Base-by-base conservation (phyloP, 2,888 invertebrate genomes). In the Limnephilus marmoratus region DNA sequence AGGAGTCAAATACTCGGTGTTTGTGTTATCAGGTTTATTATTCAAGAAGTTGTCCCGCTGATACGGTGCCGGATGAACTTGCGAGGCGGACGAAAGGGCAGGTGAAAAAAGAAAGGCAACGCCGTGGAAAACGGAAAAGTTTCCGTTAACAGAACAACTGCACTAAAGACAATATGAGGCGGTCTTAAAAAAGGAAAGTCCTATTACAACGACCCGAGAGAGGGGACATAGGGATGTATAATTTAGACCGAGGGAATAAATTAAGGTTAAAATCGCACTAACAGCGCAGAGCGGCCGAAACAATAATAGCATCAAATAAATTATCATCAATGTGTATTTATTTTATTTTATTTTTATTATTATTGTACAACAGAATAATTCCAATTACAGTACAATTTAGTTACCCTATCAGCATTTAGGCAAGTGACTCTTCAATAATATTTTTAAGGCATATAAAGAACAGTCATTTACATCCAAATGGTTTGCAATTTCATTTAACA, bases 171-270 rank as follows among this genome's bases (percentile, higher is more conserved):
- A 87, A 87, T 87, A 87, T 87, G 53, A 87, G 53, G 34, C 87
- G 87, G 68, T 87, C 53, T 18, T 68, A 87, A 87, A 87, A 86
- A 86, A 87, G 53, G 87, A 87, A 87, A 87, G 87, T 53, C 18
- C 68, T 68, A 68, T 86, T 86, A 45, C 85, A 45, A 41, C 87
- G 68, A 68, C 87, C 68, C 31, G 87, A 13, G 37, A 87, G 34
- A 87, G 18, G 87, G 34, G 87, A 86, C 87, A 34, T 53, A 53
- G 87, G 34, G 87, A 86, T 34, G 87, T 53, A 18, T 68, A 68
- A 49, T 53, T 68, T 18, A 87, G 87, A 68, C 7, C 85, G 83
- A 45, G 15, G 49, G 29, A 49, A 86, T 86, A 45, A 86, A 86
- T n/a, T 41, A 86, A 86, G 29, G 49, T 49, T 37, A 86, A 29